Conservation (phyloP, 2,888 invertebrate genomes). For the Odontothrips loti region DNA sequence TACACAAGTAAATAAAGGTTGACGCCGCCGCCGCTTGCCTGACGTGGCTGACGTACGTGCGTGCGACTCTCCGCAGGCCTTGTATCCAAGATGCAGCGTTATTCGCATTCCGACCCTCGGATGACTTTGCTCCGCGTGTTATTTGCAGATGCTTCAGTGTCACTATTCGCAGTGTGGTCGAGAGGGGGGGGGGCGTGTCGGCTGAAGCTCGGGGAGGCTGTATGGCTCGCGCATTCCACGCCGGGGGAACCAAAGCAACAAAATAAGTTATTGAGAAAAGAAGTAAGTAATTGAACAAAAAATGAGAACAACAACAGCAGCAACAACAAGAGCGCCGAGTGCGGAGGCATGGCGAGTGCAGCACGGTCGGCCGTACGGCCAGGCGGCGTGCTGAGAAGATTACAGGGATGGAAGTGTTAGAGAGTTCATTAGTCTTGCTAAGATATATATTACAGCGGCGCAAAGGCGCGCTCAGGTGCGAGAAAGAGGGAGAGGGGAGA, state of each 20-base stretch:
- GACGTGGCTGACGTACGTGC: too few species aligned
- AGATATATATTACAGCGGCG: conserved; percentile 16
- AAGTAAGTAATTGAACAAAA: conserved; percentile 18
- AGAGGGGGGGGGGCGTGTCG: neutral
- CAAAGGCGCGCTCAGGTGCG: neutral
- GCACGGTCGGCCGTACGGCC: neutral
- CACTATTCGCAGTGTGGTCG: too few species aligned
- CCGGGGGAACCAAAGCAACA: neutral
- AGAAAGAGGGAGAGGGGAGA: neutral
- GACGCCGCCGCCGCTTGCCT: too few species aligned
- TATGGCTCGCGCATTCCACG: too few species aligned
- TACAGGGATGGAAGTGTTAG: conserved; percentile 26
- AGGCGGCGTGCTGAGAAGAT: neutral
- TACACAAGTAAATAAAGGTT: too few species aligned
- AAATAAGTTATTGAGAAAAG: conserved; percentile 21
- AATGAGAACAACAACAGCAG: neutral
- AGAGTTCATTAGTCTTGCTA: conserved; percentile 26
- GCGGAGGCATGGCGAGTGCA: neutral
- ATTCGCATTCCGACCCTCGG: too few species aligned
- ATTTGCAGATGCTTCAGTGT: too few species aligned
- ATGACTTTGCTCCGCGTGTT: too few species aligned
- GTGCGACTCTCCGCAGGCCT: too few species aligned
- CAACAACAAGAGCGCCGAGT: neutral
- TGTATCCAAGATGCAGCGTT: too few species aligned
- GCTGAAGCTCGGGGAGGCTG: neutral